phyloP scores from a whole-genome alignment of 2,797 vertebrate species.

The Danio tinwini region DNA sequence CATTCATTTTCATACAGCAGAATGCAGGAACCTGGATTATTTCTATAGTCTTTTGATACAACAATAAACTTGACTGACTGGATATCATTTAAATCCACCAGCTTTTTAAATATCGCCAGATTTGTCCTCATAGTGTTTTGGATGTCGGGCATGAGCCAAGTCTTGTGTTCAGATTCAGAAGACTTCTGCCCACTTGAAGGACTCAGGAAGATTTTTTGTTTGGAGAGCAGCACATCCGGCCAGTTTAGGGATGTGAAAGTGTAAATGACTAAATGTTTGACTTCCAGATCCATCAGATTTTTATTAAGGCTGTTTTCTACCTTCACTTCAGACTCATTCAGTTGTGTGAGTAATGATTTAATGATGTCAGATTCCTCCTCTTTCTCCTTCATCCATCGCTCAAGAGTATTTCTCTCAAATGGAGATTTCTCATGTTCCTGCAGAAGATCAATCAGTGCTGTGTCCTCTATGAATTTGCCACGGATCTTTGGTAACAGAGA shows the following conservation, averaged over 20 bases:
- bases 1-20: background rate
- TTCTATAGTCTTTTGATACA: background rate
- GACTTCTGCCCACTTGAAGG: background rate
- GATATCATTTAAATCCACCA: background rate
- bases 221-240: constrained; percentile 43
- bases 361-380: constrained; percentile 52
- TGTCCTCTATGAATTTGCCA: constrained; percentile 58
- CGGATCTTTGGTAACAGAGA: constrained; percentile 38
- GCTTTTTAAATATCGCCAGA: background rate
- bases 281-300: constrained; percentile 5
- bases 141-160: background rate
- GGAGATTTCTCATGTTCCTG: background rate
- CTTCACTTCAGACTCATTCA: constrained; percentile 55
- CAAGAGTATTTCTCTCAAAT: constrained; percentile 54
- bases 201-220: constrained; percentile 63
- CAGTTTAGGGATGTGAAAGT: constrained; percentile 50
- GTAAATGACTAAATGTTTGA: constrained; percentile 23
- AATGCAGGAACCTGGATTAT: constrained; percentile 19
- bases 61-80: background rate
- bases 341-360: constrained; percentile 54
- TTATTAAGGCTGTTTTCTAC: constrained; percentile 20
- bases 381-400: constrained; percentile 63
- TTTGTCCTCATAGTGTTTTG: background rate
- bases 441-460: constrained; percentile 54
- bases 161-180: background rate